Conservation (phyloP, 1,140 invertebrate species). For the Drosophila lini region DNA sequence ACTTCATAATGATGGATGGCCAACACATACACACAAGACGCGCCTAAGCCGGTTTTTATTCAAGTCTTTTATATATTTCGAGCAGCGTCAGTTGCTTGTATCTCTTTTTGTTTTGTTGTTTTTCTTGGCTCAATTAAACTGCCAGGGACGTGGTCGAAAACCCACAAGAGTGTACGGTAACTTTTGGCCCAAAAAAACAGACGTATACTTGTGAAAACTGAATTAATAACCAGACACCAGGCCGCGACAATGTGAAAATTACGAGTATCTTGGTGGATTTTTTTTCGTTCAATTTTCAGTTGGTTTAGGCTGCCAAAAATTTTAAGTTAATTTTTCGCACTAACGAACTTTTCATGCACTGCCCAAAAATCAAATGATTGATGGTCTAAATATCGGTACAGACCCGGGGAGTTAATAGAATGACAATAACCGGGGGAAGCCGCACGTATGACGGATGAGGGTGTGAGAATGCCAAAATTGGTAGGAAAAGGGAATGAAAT, state of each 20-base stretch:
- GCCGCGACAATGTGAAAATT: constrained; percentile 72
- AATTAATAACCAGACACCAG: constrained; percentile 63
- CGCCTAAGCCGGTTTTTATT: constrained; percentile 75
- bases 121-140: constrained; percentile 72
- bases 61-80: constrained; percentile 1
- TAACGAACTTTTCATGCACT: constrained; percentile 53
- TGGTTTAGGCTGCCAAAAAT: constrained; percentile 11
- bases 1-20: constrained; percentile 78
- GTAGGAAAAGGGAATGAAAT: background rate
- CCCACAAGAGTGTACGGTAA: constrained; percentile 74
- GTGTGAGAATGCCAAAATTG: constrained; percentile 37
- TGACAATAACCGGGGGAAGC: constrained; percentile 35
- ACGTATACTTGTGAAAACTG: constrained; percentile 48
- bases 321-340: constrained; percentile 47
- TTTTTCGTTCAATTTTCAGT: constrained; percentile 11
- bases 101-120: constrained; percentile 36
- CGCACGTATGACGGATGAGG: constrained; percentile 40
- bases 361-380: constrained; percentile 33
- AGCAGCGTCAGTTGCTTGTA: constrained; percentile 67
- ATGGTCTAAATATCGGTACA: constrained; percentile 21
- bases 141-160: constrained; percentile 67
- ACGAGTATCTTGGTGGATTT: constrained; percentile 4
- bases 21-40: constrained; percentile 43
- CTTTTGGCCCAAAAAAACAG: constrained; percentile 30
- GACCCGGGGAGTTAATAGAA: constrained; percentile 27